These are phyloP conservation scores for Mystacides longicornis DNA, from an alignment of 2,888 invertebrate genomes.

Conservation along the genomic window DNA sequence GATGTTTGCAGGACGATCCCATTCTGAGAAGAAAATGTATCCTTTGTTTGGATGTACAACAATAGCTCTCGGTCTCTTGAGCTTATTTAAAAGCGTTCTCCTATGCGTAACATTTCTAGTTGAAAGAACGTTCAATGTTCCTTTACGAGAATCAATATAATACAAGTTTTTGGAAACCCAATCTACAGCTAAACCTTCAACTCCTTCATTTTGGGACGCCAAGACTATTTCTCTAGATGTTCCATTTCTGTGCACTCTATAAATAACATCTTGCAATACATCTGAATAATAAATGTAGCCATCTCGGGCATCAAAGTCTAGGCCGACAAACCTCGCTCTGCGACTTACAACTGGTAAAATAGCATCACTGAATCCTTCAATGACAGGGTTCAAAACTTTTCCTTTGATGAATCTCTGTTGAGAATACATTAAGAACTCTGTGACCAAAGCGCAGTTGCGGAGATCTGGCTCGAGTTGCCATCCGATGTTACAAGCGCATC, in stretches of 20 bases:
- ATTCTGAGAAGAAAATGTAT: constrained; percentile 91
- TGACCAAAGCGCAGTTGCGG: constrained; percentile 71
- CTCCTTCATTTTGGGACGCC: constrained; percentile 94
- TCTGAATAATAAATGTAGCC: constrained; percentile 96
- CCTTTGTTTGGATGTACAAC: constrained; percentile 95
- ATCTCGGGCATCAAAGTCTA: constrained; percentile 88
- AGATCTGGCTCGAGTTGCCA: constrained; percentile 68
- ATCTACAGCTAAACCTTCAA: constrained; percentile 91
- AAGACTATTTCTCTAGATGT: constrained; percentile 80
- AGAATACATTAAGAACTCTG: constrained; percentile 90
- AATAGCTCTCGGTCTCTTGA: constrained; percentile 91
- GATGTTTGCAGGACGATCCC: constrained; percentile 95
- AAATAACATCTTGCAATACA: constrained; percentile 91
- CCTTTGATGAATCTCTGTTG: constrained; percentile 95
- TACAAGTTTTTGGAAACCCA: constrained; percentile 95
- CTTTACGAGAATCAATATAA: constrained; percentile 91
- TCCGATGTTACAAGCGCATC: constrained; percentile 89
- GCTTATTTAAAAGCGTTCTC: constrained; percentile 73
- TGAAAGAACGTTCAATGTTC: constrained; percentile 87
- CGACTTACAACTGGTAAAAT: constrained; percentile 89
- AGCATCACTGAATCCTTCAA: constrained; percentile 89
- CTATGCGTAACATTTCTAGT: constrained; percentile 79
- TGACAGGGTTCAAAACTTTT: constrained; percentile 78
- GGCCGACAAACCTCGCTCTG: constrained; percentile 86
- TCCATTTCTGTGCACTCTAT: constrained; percentile 71